These are phyloP conservation scores for Homalodisca vitripennis DNA, from an alignment of 1,140 invertebrate genomes.

Conservation along the genomic window DNA sequence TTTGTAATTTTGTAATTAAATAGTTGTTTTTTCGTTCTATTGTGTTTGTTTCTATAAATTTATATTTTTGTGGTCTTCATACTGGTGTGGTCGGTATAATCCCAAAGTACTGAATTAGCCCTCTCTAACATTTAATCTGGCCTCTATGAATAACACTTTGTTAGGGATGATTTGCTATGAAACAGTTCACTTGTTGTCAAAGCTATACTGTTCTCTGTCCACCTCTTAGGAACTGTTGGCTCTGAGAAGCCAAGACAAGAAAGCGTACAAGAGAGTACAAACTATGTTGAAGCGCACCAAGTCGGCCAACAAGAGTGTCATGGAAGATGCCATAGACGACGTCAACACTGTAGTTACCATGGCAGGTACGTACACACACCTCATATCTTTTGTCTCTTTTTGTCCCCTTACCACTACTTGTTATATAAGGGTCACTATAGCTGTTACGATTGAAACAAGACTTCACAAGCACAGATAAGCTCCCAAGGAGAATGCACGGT, in stretches of 20 bases:
- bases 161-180: not conserved
- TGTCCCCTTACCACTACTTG: no score
- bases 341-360: constrained; percentile 73
- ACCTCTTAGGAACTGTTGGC: constrained; percentile 62
- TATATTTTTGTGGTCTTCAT: no score
- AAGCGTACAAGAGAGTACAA: constrained; percentile 56
- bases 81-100: no score
- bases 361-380: constrained; percentile 50
- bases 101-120: no score
- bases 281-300: constrained; percentile 77
- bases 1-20: no score
- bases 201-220: constrained; percentile 16
- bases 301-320: constrained; percentile 81
- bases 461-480: no score
- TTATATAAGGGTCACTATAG: no score
- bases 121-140: constrained; percentile 29
- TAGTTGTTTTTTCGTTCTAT: no score
- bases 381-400: no score
- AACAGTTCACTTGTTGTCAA: not conserved
- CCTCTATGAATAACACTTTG: constrained; percentile 4
- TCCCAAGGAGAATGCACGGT: no score
- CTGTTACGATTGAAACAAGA: no score
- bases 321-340: constrained; percentile 77
- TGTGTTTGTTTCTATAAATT: no score
- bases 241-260: constrained; percentile 66